Evolutionary conservation across 2,888 invertebrate genomes (phyloP).

Genomic region (Idaea biselata): DNA sequence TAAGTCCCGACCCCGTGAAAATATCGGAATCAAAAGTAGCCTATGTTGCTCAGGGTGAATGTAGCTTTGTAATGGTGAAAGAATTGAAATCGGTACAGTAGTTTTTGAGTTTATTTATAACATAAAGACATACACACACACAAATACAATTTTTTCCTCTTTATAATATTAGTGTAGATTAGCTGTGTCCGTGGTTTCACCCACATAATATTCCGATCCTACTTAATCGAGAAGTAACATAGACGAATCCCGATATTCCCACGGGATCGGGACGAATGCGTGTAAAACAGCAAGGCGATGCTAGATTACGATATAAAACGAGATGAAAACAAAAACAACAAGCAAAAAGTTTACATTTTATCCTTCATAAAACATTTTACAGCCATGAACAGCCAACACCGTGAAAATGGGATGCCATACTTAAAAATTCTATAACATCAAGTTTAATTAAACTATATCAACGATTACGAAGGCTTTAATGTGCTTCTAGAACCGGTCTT

Average conservation of each 20-base stretch:
- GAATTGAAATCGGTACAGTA: too few relatives aligned
- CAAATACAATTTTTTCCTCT: too few relatives aligned
- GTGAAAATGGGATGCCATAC: conserved; percentile 21
- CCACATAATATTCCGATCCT: too few relatives aligned
- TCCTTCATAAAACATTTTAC: neutral
- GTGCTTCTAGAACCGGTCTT: neutral
- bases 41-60: too few relatives aligned
- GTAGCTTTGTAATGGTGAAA: too few relatives aligned
- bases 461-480: conserved; percentile 27
- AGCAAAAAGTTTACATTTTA: neutral
- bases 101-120: too few relatives aligned
- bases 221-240: too few relatives aligned
- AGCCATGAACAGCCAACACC: neutral
- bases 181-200: too few relatives aligned
- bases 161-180: too few relatives aligned
- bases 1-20: neutral
- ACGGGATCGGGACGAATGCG: neutral
- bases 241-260: too few relatives aligned
- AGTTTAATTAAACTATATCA: conserved; percentile 37
- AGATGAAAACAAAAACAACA: neutral
- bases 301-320: neutral
- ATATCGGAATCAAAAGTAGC: neutral
- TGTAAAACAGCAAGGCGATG: neutral
- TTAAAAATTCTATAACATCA: conserved; percentile 31
- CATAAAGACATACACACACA: too few relatives aligned